Evolutionary conservation across 1,140 invertebrate genomes (phyloP).

Genomic region (Drosophila parabipectinata): DNA sequence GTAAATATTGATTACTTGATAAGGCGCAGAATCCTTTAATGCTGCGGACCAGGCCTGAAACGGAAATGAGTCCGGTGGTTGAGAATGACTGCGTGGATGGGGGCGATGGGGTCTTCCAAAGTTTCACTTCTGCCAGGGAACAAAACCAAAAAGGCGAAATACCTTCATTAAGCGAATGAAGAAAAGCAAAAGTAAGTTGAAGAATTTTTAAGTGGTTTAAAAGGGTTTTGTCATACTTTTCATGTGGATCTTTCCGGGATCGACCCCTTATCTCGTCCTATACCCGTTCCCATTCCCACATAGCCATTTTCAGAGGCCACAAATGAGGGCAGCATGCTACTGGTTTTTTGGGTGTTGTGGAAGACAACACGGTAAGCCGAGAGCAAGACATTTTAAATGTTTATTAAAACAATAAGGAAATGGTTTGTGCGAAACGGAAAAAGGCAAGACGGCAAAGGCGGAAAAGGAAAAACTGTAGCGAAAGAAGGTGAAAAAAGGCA

Average conservation of each 20-base stretch:
- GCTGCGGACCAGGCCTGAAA: slow-evolving; percentile 40
- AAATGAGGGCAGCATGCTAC: slow-evolving; percentile 58
- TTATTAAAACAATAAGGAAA: slow-evolving; percentile 83
- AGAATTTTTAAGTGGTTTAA: slow-evolving; percentile 83
- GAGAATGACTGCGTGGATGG: not conserved
- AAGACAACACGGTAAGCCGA: slow-evolving; percentile 52
- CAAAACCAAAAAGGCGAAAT: slow-evolving; percentile 76
- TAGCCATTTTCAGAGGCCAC: slow-evolving; percentile 35
- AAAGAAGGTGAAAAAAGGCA: slow-evolving; percentile 69
- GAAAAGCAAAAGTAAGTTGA: slow-evolving; percentile 79
- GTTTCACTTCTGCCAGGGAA: slow-evolving; percentile 47
- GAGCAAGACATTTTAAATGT: slow-evolving; percentile 82
- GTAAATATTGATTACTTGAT: slow-evolving; percentile 81
- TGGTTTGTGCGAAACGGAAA: slow-evolving; percentile 65
- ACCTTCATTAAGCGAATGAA: slow-evolving; percentile 83
- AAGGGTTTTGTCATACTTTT: slow-evolving; percentile 82
- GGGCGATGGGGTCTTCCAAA: slow-evolving; percentile 38
- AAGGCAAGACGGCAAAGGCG: slow-evolving; percentile 10
- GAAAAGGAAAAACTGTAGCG: slow-evolving; percentile 48
- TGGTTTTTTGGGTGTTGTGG: slow-evolving; percentile 59
- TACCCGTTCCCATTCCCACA: not conserved
- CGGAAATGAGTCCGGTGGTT: slow-evolving; percentile 56
- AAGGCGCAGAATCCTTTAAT: slow-evolving; percentile 75
- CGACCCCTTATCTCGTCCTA: slow-evolving; percentile 31
- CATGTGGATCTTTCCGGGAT: slow-evolving; percentile 55